Base-by-base conservation (phyloP, 2,888 invertebrate species). In the Steromphala cineraria region DNA sequence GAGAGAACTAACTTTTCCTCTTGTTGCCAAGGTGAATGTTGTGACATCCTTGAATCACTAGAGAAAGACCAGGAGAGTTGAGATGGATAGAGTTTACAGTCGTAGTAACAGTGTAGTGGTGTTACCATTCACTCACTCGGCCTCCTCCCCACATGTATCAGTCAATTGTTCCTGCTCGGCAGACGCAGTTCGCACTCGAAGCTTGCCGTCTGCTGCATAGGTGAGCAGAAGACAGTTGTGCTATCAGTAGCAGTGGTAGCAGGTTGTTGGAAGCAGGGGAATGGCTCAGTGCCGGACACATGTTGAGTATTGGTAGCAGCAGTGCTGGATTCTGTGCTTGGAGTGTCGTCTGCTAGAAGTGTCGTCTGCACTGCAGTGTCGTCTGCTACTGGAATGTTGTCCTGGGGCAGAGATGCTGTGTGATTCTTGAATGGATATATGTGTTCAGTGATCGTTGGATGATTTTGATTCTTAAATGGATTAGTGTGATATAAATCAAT, bases 151-250 rank as follows among this genome's bases (percentile, higher is more conserved):
- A 40, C 71, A 31, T 71, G 71, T 36, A 71, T 71, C 71, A 71
- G 71, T 71, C 71, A 71, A 71, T 71, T 71, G 71, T 71, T 71
- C 31, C 71, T 71, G 71, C 71, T 40, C 28, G 19, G 71, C 71
- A 71, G 71, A 71, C 71, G 71, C 36, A 40, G 28, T 36, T 71
- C 4, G 36, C 71, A 19, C n/a, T 36, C 31, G 15, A 17, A 24
- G 24, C 40, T 36, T 31, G 31, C 71, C 71, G 71, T 71, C 71
- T 71, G 71, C 71, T 71, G 36, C 31, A 36, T 71, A 36, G 24
- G 56, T 56, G 56, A 31, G 28, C 71, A 71, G 71, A 71, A 71
- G 71, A 71, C 71, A 71, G 36, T 71, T 40, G 19, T 19, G 19
- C n/a, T 71, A 24, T 71, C 71, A 71, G 71, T 17, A 36, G 71